These are phyloP conservation scores for Ataeniobius toweri DNA, from an alignment of 2,797 vertebrate species.

Conservation along the genomic window DNA sequence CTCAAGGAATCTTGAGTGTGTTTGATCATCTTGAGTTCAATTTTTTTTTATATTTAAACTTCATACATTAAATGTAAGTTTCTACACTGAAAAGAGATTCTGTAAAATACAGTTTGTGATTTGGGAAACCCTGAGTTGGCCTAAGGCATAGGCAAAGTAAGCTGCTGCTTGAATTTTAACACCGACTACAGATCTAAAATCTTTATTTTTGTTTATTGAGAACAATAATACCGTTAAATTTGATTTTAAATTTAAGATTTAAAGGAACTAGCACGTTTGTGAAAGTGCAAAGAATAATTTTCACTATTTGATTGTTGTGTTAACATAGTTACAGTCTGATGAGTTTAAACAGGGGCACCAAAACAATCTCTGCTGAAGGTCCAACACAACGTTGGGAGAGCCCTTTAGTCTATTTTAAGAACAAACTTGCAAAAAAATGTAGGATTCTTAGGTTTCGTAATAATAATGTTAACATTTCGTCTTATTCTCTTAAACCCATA, in stretches of 20 bases:
- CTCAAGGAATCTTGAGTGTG: neutral
- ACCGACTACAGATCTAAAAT: neutral
- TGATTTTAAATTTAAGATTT: no score
- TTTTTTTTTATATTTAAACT: neutral
- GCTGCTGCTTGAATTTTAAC: neutral
- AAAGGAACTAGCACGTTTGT: neutral
- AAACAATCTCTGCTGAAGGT: neutral
- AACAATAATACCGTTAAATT: no score
- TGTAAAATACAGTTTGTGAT: neutral
- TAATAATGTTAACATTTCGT: neutral
- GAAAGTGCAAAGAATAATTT: no score
- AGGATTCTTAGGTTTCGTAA: neutral
- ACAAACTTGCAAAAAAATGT: neutral
- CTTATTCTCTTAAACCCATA: neutral
- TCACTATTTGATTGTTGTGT: no score
- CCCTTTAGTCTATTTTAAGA: neutral
- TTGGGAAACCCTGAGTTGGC: neutral
- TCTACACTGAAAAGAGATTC: neutral
- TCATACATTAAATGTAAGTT: neutral
- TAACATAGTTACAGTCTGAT: no score
- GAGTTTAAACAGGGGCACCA: no score
- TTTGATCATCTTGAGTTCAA: neutral
- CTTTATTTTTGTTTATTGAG: neutral
- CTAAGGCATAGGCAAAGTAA: neutral
- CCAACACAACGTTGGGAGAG: neutral